Evolutionary conservation across 2,888 invertebrate genomes (phyloP).

Genomic region (Leptarthrus brevirostris): DNA sequence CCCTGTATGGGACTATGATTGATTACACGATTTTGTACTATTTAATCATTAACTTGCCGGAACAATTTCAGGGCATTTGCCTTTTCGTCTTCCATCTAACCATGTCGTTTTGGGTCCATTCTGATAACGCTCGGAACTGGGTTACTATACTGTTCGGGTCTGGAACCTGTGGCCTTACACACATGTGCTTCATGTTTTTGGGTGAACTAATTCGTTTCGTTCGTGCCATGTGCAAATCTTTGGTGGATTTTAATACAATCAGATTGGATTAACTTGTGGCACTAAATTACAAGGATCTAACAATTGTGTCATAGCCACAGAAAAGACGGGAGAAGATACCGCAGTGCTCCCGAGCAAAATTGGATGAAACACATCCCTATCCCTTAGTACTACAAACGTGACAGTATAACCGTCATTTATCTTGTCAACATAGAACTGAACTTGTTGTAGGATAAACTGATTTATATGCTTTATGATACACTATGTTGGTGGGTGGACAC

Average conservation of each 20-base stretch:
- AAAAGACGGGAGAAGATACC: neutral
- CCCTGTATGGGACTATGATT: conserved; percentile 28
- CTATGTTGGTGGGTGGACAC: conserved; percentile 12
- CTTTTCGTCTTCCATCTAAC: no score
- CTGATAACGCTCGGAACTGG: no score
- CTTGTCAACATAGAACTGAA: conserved; percentile 31
- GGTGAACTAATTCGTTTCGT: neutral
- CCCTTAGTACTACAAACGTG: conserved; percentile 18
- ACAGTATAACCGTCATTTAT: conserved; percentile 33
- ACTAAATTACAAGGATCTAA: conserved; percentile 29
- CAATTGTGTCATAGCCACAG: conserved; percentile 38
- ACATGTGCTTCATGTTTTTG: neutral
- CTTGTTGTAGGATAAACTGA: conserved; percentile 21
- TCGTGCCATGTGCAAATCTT: conserved; percentile 10
- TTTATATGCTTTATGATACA: conserved; percentile 40
- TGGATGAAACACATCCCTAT: conserved; percentile 5
- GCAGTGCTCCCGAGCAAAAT: neutral
- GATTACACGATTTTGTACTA: conserved; percentile 31
- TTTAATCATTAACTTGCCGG: conserved; percentile 36
- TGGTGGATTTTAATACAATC: conserved; percentile 19
- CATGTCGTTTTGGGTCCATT: no score
- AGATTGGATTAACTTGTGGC: conserved; percentile 23
- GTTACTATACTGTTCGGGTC: no score
- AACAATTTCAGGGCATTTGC: conserved; percentile 1
- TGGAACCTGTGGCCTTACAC: no score